Base-by-base conservation (phyloP, 2,797 vertebrate species). In the Diceros bicornis region DNA sequence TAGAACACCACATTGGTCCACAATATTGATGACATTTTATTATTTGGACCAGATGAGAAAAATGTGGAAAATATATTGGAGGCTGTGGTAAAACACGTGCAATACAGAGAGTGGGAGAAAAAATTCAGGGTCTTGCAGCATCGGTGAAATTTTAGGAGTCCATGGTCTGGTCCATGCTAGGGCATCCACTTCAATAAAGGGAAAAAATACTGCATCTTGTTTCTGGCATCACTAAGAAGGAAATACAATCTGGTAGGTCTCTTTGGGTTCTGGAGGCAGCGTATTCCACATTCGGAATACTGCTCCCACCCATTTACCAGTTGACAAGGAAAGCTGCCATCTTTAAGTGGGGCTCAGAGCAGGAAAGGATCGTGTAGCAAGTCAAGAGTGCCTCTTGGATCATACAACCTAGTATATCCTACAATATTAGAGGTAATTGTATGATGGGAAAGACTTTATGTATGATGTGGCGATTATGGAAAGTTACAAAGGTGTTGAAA, bases 31-130 rank as follows among this genome's bases (percentile, higher is more conserved):
- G 34, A 66, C 62, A 71, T 83, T 12, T 90, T 81, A 2, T 55
- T 71, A 57, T 77, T 88, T 91, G 41, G 12, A 86, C 9, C 52
- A 93, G 12, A 77, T 90, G 21, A 93, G 9, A 69, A 95, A 91
- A 83, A 50, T 69, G 5, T 64, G 13, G 12, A 75, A 34, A 83
- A 75, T 34, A 34, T 23, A 55, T 2, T 77, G n/a, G 72, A 59
- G 57, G 69, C 12, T n/a, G 25, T 59, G 41, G 12, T 59, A 47
- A 11, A 59, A 50, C 23, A 59, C 23, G 68, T 34, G 4, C 8
- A n/a, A 37, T 59, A 50, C 52, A 59, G 34, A 64, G 17, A 57
- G 12, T n/a, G 13, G 27, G 37, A 79, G 64, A 72, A 89, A 74
- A 34, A 5, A 79, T 34, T 84, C 37, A 32, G 72, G 34, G 27